Conservation (phyloP, 2,888 invertebrate genomes). For the Helicoverpa assulta region DNA sequence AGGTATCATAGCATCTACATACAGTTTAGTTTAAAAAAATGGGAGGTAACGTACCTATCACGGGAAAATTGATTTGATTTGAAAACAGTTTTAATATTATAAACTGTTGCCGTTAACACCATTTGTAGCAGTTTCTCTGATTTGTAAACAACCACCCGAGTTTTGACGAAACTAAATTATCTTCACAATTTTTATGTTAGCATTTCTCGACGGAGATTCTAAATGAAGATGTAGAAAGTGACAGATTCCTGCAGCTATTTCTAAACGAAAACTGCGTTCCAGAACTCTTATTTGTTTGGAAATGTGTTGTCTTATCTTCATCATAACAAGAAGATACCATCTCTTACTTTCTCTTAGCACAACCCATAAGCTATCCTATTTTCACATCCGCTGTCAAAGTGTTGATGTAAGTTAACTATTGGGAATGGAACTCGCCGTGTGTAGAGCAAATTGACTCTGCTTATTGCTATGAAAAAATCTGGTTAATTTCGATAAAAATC, state of each 20-base stretch:
- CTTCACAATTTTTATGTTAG: too few relatives aligned
- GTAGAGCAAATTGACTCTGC: constrained; percentile 42
- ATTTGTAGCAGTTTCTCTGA: too few relatives aligned
- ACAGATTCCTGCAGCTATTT: constrained; percentile 34
- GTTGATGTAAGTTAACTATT: constrained; percentile 7
- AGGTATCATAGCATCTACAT: too few relatives aligned
- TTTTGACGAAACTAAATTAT: too few relatives aligned
- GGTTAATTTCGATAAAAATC: constrained; percentile 5
- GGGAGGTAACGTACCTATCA: too few relatives aligned
- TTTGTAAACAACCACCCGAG: too few relatives aligned
- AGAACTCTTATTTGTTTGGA: accelerated
- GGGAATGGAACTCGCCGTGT: constrained; percentile 17
- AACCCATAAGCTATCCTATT: constrained; percentile 20
- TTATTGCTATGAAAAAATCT: constrained; percentile 1
- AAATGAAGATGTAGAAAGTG: constrained; percentile 14
- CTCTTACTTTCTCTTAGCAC: constrained; percentile 19
- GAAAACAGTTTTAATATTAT: too few relatives aligned
- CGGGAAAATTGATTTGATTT: too few relatives aligned
- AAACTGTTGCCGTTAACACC: too few relatives aligned
- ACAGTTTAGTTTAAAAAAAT: too few relatives aligned
- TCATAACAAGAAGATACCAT: neutral
- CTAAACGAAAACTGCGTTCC: constrained; percentile 50
- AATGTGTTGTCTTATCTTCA: neutral
- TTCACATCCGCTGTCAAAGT: constrained; percentile 6
- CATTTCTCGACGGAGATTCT: neutral